Percentiles rank a stretch among this genome's conserved stretches.
phyloP scores from a whole-genome alignment of 1,140 invertebrate species.

The Laodelphax striatellus region DNA sequence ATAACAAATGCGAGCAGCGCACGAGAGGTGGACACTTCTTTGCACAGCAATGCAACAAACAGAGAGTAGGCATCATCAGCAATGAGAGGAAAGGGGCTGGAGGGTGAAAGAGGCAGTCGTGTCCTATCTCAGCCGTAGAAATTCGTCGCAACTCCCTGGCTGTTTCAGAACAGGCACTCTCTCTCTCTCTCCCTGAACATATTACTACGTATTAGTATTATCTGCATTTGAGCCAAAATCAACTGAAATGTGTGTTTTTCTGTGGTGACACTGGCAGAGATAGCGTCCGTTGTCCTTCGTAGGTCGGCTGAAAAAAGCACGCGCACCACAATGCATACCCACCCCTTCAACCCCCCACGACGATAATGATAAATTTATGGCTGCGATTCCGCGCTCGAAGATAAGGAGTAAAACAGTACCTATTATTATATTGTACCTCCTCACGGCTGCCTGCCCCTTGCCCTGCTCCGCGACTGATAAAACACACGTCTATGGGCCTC shows the following conservation, averaged over 20 bases:
- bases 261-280: neutral
- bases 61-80: too few relatives aligned
- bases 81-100: too few relatives aligned
- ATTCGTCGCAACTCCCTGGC: neutral
- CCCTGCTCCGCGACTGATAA: neutral
- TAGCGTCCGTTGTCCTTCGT: neutral
- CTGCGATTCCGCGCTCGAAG: neutral
- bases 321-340: neutral
- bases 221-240: slow-evolving; percentile 1
- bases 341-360: neutral
- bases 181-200: too few relatives aligned
- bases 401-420: slow-evolving; percentile 2
- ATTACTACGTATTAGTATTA: neutral
- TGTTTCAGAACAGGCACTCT: too few relatives aligned
- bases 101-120: neutral
- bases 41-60: too few relatives aligned
- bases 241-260: slow-evolving; percentile 3
- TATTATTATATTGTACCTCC: neutral
- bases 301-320: neutral
- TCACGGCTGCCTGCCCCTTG: too few relatives aligned
- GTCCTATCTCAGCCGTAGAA: slow-evolving; percentile 1
- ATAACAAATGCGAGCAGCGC: too few relatives aligned
- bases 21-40: too few relatives aligned
- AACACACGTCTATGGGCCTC: neutral
- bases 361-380: slow-evolving; percentile 3